A percentile compares a stretch with the other conserved stretches of the same genome.
Evolutionary conservation across 2,888 invertebrate species (phyloP).

Genomic region (Vesta saturnalis): DNA sequence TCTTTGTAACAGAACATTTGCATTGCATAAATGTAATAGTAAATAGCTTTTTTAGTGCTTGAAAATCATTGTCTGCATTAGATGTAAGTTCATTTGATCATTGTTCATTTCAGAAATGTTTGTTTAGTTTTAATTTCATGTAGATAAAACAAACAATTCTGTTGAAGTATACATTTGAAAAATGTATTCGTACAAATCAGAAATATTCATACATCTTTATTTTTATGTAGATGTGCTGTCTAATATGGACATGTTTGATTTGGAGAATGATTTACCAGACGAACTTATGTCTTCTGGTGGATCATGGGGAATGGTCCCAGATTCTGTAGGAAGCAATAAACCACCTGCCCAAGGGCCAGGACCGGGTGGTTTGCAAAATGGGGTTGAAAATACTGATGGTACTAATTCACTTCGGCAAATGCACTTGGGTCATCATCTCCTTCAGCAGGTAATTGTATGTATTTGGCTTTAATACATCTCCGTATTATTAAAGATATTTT

Average conservation of each 20-base stretch:
- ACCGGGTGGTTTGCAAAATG: constrained; percentile 79
- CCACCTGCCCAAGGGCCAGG: constrained; percentile 87
- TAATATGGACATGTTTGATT: constrained; percentile 86
- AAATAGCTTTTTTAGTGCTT: constrained; percentile 30
- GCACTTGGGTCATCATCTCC: constrained; percentile 74
- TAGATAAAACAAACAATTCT: constrained; percentile 17
- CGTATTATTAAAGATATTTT: neutral
- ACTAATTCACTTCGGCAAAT: constrained; percentile 64
- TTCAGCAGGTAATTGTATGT: constrained; percentile 67
- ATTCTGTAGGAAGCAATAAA: constrained; percentile 72
- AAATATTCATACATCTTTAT: constrained; percentile 28
- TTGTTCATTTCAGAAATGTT: neutral
- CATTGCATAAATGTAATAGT: constrained; percentile 25
- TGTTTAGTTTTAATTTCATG: neutral
- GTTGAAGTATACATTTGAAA: neutral
- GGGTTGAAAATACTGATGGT: constrained; percentile 72
- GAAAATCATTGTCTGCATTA: constrained; percentile 18
- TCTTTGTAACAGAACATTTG: constrained; percentile 15
- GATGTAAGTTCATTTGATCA: constrained; percentile 8
- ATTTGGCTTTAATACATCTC: neutral
- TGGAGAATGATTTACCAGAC: constrained; percentile 93
- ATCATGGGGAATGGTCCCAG: constrained; percentile 73
- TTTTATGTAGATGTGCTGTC: constrained; percentile 77
- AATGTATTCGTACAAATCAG: too few relatives aligned
- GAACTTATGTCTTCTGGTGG: constrained; percentile 80